Evolutionary conservation across 64 coral and sea anemone species (phyloP).

Genomic region (Exaiptasia diaphana): DNA sequence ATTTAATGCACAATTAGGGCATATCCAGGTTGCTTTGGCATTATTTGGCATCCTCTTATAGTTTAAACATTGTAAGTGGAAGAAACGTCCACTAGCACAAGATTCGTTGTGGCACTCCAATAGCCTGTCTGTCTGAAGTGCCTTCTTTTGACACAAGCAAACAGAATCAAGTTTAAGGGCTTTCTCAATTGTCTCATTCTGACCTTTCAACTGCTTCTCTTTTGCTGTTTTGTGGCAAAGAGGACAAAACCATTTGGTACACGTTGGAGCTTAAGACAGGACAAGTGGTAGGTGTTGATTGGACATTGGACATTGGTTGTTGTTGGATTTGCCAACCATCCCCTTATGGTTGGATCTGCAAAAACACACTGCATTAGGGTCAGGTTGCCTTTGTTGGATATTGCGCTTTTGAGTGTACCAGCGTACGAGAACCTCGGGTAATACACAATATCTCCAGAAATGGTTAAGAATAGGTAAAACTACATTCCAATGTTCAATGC

Average conservation of each 20-base stretch:
- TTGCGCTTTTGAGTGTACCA: neutral
- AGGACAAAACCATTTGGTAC: slow-evolving; percentile 13
- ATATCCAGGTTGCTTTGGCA: slow-evolving; percentile 25
- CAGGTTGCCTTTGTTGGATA: neutral
- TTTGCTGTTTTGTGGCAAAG: neutral
- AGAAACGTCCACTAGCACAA: slow-evolving; percentile 17
- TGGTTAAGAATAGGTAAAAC: slow-evolving; percentile 6
- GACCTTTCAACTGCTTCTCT: neutral
- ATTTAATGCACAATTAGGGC: neutral
- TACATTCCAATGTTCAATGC: slow-evolving; percentile 32
- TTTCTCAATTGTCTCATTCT: neutral
- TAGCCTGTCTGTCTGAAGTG: slow-evolving; percentile 6
- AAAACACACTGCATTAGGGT: slow-evolving; percentile 14
- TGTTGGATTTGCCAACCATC: neutral
- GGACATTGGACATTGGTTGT: no score
- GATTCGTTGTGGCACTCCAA: slow-evolving; percentile 36
- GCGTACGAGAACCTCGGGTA: slow-evolving; percentile 28
- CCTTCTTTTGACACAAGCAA: slow-evolving; percentile 36
- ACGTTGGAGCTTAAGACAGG: slow-evolving; percentile 1
- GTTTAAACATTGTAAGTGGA: slow-evolving; percentile 23
- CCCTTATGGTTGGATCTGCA: slow-evolving; percentile 1
- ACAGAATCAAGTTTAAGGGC: slow-evolving; percentile 4
- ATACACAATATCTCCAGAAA: slow-evolving; percentile 43
- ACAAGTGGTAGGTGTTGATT: slow-evolving; percentile 33
- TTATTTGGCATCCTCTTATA: slow-evolving; percentile 36